A percentile compares a stretch with the other conserved stretches of the same genome.
phyloP scores from a whole-genome alignment of 2,888 invertebrate species.

The Nemapogon koenigi region DNA sequence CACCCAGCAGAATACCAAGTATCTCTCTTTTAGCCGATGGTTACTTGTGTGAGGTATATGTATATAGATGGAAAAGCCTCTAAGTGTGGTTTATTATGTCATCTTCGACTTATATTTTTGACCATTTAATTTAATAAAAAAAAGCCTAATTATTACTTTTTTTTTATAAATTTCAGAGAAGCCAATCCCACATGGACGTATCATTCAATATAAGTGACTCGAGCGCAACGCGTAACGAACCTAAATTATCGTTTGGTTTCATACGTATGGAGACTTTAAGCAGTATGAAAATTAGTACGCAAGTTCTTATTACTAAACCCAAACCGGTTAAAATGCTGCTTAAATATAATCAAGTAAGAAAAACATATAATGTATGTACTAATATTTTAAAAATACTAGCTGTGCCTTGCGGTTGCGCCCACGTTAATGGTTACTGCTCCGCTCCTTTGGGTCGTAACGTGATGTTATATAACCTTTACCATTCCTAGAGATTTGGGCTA shows the following conservation, averaged over 20 bases:
- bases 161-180: conserved; percentile 63
- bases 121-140: conserved; percentile 3
- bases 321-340: conserved; percentile 69
- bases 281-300: conserved; percentile 67
- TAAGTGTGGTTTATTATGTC: too few relatives aligned
- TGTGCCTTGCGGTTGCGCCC: too few relatives aligned
- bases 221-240: conserved; percentile 62
- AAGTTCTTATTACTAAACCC: conserved; percentile 69
- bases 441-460: too few relatives aligned
- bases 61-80: too few relatives aligned
- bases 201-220: conserved; percentile 74
- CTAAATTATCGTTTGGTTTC: conserved; percentile 69
- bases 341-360: conserved; percentile 51
- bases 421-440: too few relatives aligned
- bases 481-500: background rate
- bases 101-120: too few relatives aligned
- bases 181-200: conserved; percentile 74
- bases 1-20: too few relatives aligned
- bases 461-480: background rate
- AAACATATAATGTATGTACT: background rate
- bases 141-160: background rate
- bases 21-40: too few relatives aligned
- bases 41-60: too few relatives aligned
- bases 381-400: too few relatives aligned
- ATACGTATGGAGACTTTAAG: conserved; percentile 68